These are phyloP conservation scores for Coenobita brevimanus DNA, from an alignment of 1,140 invertebrate genomes.

Conservation along the genomic window DNA sequence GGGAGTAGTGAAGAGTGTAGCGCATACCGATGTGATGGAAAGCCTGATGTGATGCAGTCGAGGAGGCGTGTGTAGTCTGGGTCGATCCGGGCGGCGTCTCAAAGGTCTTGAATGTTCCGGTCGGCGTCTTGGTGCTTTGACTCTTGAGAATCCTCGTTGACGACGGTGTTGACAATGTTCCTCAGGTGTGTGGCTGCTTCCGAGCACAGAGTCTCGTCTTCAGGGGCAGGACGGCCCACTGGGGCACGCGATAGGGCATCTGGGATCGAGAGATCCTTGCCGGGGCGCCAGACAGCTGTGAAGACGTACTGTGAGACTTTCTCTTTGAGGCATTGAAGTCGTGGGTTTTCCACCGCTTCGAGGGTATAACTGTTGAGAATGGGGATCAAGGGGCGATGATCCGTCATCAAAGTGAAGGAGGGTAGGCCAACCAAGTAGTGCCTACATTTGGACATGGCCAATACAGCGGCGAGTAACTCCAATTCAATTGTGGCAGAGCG, in stretches of 20 bases:
- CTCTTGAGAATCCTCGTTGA: neutral
- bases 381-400: slow-evolving; percentile 71
- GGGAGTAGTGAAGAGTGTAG: neutral
- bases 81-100: neutral
- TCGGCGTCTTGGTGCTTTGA: neutral
- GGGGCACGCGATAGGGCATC: slow-evolving; percentile 6
- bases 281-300: slow-evolving; percentile 9
- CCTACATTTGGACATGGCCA: slow-evolving; percentile 67
- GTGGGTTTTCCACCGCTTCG: slow-evolving; percentile 68
- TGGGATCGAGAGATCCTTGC: neutral
- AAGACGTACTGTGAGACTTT: slow-evolving; percentile 37
- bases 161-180: neutral
- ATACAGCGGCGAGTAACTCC: slow-evolving; percentile 67
- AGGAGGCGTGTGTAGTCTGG: neutral
- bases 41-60: neutral
- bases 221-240: neutral
- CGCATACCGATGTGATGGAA: neutral
- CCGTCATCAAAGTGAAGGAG: slow-evolving; percentile 70
- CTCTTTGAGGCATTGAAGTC: slow-evolving; percentile 43
- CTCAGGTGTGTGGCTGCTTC: neutral
- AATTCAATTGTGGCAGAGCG: slow-evolving; percentile 64
- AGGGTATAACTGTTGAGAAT: slow-evolving; percentile 70
- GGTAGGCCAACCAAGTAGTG: slow-evolving; percentile 61
- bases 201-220: neutral
- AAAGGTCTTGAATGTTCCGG: neutral